Evolutionary conservation across 2,113 vertebrate species (phyloP).

Genomic region (Sphyrna mokarran): DNA sequence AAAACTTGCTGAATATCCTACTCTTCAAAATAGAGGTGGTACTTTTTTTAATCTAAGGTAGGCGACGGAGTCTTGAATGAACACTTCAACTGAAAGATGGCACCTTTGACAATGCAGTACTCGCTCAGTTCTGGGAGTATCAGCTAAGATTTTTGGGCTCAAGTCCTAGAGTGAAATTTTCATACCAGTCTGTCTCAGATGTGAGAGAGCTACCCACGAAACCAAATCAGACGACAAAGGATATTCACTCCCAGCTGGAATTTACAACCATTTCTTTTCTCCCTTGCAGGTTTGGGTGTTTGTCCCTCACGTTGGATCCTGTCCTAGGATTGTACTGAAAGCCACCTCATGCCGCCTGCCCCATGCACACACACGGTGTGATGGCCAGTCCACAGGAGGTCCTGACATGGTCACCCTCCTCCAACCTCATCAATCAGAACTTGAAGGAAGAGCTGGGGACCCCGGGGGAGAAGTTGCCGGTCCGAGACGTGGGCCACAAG

Average conservation of each 20-base stretch:
- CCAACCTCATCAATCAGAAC: constrained; percentile 66
- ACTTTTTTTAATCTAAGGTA: not conserved
- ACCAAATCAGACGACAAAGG: not conserved
- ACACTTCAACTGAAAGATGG: not conserved
- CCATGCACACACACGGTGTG: constrained; percentile 77
- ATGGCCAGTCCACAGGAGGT: constrained; percentile 91
- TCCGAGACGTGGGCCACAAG: not conserved
- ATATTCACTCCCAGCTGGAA: not conserved
- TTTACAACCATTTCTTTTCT: not conserved
- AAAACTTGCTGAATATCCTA: not conserved
- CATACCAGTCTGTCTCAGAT: not conserved
- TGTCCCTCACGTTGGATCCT: not conserved
- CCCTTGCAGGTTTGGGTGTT: not conserved
- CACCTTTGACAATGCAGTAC: not conserved
- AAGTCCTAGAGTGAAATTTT: not conserved
- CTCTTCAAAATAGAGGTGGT: not conserved
- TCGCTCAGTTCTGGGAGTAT: not conserved
- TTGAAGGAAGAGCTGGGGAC: constrained; percentile 72
- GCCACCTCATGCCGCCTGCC: constrained; percentile 40
- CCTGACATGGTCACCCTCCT: constrained; percentile 76
- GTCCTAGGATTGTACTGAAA: not conserved
- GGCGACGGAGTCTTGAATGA: not conserved
- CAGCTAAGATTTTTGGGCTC: not conserved
- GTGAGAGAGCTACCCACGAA: not conserved
- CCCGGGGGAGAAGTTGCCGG: not conserved